Evolutionary conservation across 1,140 invertebrate genomes (phyloP).

Genomic region (Ruditapes philippinarum): DNA sequence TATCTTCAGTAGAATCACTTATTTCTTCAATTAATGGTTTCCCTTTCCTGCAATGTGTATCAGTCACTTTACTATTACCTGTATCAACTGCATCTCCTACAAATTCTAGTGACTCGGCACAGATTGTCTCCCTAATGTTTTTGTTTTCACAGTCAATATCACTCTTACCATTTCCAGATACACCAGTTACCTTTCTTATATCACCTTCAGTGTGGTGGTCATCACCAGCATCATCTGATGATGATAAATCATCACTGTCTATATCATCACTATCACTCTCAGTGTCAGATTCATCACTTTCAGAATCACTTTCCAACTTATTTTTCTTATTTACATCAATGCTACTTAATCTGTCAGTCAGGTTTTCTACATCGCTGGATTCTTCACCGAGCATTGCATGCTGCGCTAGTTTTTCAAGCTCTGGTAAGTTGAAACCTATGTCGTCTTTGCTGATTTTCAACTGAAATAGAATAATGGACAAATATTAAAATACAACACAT

Average conservation of each 20-base stretch:
- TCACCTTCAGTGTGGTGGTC: background rate
- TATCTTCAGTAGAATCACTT: no score
- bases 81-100: no score
- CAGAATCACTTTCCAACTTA: background rate
- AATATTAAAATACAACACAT: no score
- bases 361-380: slow-evolving; percentile 8
- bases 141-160: no score
- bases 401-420: slow-evolving; percentile 85
- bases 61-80: no score
- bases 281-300: slow-evolving; percentile 29
- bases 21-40: no score
- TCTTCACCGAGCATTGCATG: slow-evolving; percentile 61
- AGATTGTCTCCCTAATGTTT: no score
- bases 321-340: background rate
- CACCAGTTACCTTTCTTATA: background rate
- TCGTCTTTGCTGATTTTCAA: slow-evolving; percentile 87
- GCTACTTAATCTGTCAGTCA: slow-evolving; percentile 13
- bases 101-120: no score
- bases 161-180: no score
- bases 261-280: slow-evolving; percentile 68
- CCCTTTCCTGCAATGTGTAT: no score
- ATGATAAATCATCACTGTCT: slow-evolving; percentile 57
- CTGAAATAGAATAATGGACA: slow-evolving; percentile 81
- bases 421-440: slow-evolving; percentile 88
- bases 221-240: slow-evolving; percentile 34